Evolutionary conservation across 2,797 vertebrate species (phyloP).

Genomic region (Knipowitschia caucasica): DNA sequence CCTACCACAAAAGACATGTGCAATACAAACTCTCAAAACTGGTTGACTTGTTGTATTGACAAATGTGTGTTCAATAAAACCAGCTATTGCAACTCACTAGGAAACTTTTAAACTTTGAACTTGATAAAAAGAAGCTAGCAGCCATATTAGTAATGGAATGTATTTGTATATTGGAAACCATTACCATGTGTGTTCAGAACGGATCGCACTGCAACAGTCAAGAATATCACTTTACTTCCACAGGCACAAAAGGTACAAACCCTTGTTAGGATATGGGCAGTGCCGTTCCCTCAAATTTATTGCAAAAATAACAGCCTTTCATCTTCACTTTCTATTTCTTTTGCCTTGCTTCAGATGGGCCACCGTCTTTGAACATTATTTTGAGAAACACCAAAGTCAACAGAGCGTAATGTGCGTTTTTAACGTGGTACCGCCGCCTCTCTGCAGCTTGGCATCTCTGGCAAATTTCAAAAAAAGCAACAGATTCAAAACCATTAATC

Average conservation of each 20-base stretch:
- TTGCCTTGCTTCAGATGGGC: neutral
- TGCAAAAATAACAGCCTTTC: slow-evolving; percentile 1
- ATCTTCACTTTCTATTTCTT: neutral
- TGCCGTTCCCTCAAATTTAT: neutral
- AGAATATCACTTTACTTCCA: neutral
- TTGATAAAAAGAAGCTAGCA: too few relatives aligned
- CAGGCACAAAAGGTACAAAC: neutral
- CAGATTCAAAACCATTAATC: slow-evolving; percentile 5
- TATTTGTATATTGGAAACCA: neutral
- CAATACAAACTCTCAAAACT: too few relatives aligned
- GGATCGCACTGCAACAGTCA: neutral
- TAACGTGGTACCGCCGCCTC: neutral
- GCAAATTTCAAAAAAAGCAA: neutral
- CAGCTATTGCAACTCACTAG: too few relatives aligned
- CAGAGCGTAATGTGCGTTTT: neutral
- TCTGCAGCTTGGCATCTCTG: neutral
- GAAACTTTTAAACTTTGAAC: too few relatives aligned
- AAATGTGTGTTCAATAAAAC: too few relatives aligned
- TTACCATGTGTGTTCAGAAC: neutral
- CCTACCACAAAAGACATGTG: too few relatives aligned
- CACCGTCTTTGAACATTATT: slow-evolving; percentile 1
- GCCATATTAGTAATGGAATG: neutral
- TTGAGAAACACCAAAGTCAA: slow-evolving; percentile 2
- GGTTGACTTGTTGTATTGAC: too few relatives aligned
- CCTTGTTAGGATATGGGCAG: neutral